Conservation (phyloP, 2,113 vertebrate species). For the Engystomops pustulosus region DNA sequence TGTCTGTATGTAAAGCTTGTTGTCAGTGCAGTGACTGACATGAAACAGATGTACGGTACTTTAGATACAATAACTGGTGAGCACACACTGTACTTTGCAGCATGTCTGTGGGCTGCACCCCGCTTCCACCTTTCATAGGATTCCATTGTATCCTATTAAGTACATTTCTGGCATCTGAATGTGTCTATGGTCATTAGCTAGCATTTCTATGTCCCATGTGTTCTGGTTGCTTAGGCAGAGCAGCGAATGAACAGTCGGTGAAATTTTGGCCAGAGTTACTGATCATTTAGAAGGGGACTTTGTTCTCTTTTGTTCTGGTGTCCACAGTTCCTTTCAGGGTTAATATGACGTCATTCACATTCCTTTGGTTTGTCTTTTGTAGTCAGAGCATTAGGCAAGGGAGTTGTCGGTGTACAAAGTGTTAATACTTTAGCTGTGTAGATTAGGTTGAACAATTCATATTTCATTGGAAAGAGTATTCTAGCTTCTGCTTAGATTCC, state of each 20-base stretch:
- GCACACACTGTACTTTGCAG: background rate
- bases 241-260: background rate
- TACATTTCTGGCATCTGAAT: background rate
- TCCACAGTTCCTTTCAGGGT: background rate
- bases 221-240: background rate
- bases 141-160: background rate
- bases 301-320: background rate
- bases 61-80: background rate
- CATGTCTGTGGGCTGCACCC: background rate
- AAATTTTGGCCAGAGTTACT: background rate
- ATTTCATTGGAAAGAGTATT: background rate
- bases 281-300: background rate
- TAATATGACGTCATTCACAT: background rate
- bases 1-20: background rate
- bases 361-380: background rate
- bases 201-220: background rate
- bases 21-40: too few relatives aligned
- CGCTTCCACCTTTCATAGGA: background rate
- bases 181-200: background rate
- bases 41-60: background rate
- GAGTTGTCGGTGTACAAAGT: background rate
- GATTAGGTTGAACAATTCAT: background rate
- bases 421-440: background rate
- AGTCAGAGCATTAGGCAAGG: background rate
- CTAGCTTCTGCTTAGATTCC: constrained; percentile 1